phyloP scores from a whole-genome alignment of 2,888 invertebrate species.

The Subacronicta megacephala region DNA sequence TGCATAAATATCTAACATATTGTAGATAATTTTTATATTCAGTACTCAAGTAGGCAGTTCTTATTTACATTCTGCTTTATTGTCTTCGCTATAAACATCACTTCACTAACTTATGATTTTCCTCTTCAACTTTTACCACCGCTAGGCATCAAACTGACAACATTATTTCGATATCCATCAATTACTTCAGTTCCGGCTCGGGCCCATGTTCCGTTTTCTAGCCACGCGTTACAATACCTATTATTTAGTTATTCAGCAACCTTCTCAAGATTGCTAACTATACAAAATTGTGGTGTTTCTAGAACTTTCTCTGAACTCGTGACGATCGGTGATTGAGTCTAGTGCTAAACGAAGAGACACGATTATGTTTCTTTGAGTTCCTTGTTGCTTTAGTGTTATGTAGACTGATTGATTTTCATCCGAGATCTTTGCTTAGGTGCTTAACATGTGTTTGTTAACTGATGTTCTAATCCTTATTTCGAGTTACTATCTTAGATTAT shows the following conservation, averaged over 20 bases:
- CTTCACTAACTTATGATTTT: constrained; percentile 2
- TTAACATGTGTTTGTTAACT: constrained; percentile 24
- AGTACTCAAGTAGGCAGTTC: background rate
- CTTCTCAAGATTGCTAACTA: constrained; percentile 60
- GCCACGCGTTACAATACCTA: constrained; percentile 53
- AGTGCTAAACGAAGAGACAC: constrained; percentile 47
- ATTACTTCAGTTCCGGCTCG: constrained; percentile 38
- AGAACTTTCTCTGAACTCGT: constrained; percentile 63
- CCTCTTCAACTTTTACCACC: constrained; percentile 35
- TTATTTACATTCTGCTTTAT: background rate
- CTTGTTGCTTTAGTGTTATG: constrained; percentile 10
- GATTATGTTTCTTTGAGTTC: constrained; percentile 37
- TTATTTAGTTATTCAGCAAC: constrained; percentile 57
- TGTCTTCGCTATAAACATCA: background rate
- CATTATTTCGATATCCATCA: constrained; percentile 34
- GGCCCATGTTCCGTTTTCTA: constrained; percentile 61
- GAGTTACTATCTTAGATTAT: background rate
- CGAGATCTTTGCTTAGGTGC: constrained; percentile 2
- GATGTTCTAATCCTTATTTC: constrained; percentile 11
- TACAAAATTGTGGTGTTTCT: constrained; percentile 68
- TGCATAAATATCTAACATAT: background rate
- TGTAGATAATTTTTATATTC: background rate
- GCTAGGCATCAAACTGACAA: constrained; percentile 39
- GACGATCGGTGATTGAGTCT: constrained; percentile 46
- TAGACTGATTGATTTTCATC: constrained; percentile 6